Evolutionary conservation across 2,113 vertebrate genomes (phyloP), one percentile per base, ranked within the genome.

Genomic region (Pristiophorus japonicus): DNA sequence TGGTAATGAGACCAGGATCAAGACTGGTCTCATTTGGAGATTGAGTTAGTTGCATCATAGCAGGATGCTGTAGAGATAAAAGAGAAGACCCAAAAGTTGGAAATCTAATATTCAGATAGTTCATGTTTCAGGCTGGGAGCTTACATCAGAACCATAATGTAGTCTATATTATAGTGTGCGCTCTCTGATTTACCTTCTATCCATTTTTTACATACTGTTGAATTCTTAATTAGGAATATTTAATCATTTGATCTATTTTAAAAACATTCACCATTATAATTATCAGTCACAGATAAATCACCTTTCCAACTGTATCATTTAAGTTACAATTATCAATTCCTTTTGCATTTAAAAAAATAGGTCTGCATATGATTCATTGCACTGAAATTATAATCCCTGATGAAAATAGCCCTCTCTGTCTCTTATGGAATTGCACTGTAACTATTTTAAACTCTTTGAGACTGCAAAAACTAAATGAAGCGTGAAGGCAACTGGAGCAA

Each of bases 161-260:
- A 34, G 10, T 30, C 24, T 12, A 59, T 90, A 90, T 62, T 30
- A 65, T 92, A 63, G 38, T 38, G 22, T 81, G 38, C 10, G 59
- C 59, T 59, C 59, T 59, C 59, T 42, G 18, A 81, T 81, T 42
- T 63, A 92, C 59, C 14, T 92, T 38, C n/a, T 42, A 45, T 42
- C 38, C 22, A 92, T 92, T 63, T 55, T 92, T 92, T 63, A 63
- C 88, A 92, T 92, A 63, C 30, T 65, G 34, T 65, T 92, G 88
- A 92, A 92, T 63, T 92, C 62, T 92, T 92, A 92, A 65, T 30
- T 27, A 30, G 10, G 12, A 94, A 30, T 94, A 94, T 70, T 94
- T 70, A 92, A 70, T 94, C 65, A 66, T 94, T 8, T 47, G 27
- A 47, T 94, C 66, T 94, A 94, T 94, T 70, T 94, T 94, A 70